Evolutionary conservation across 2,113 vertebrate genomes (phyloP), one percentile per base, ranked within the genome.

Genomic region (Bothrops jararaca): DNA sequence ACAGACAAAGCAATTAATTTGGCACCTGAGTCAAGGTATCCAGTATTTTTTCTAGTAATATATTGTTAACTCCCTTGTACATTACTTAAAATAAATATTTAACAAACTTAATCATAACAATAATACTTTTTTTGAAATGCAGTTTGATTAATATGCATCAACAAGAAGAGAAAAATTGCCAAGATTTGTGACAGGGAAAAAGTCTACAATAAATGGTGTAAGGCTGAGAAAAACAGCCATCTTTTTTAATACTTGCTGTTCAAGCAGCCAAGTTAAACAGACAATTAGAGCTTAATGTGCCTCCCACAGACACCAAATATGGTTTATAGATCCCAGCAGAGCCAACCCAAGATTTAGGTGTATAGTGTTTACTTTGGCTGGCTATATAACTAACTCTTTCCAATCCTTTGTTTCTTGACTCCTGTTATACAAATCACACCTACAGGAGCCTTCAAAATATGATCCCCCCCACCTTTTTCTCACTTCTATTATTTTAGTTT

Each of bases 291-390:
- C 93, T 89, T 86, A 93, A 94, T 29, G 64, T 96, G 94, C 92
- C 96, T 96, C 95, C 94, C 90, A 91, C 95, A 92, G 95, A 92
- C 96, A 96, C 95, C 94, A 91, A 89, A 95, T 96, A 91, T 53
- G 0, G 1, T 93, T 96, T 92, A 96, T 95, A 90, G 85, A 24
- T 96, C 96, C 96, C 93, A 86, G 89, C 93, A 93, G 96, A 93
- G 89, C 90, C 95, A 90, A 18, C 91, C 53, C 5, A 93, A 94
- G 90, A 89, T 91, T 92, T 96, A 90, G 93, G 93, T 94, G 86
- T 91, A 93, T 88, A 94, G 94, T 97, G 96, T 96, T 96, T 97
- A 92, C 94, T 90, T 97, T 97, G 96, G 97, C 97, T 95, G 4
- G 60, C 0, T 6, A 94, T 64, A 92, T 90, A 93, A 92, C 64